Percentiles rank a stretch among this genome's conserved stretches.
Conservation (phyloP, 2,113 vertebrate species). For the Recurvirostra avosetta region DNA sequence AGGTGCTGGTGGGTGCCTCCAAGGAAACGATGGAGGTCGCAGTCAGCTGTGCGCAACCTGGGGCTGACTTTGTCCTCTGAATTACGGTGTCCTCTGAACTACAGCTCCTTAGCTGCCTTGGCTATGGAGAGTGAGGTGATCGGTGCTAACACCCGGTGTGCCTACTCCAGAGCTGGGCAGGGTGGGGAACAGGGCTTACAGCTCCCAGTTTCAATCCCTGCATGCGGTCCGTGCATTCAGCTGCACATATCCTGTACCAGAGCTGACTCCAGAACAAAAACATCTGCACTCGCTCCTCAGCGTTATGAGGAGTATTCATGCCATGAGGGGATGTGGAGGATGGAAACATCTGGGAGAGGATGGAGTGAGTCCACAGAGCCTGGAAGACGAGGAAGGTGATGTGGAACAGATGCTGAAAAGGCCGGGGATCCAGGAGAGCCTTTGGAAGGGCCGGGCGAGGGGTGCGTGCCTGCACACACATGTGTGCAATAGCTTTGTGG, state of each 20-base stretch:
- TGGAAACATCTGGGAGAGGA: constrained; percentile 29
- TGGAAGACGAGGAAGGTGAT: neutral
- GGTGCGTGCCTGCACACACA: neutral
- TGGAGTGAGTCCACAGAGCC: neutral
- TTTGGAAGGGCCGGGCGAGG: neutral
- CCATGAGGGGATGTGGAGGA: neutral
- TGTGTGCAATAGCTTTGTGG: neutral
- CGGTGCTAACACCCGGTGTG: no score
- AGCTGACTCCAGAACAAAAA: neutral
- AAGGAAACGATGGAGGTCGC: neutral
- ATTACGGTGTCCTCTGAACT: no score
- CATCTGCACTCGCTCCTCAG: neutral
- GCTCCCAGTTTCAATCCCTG: neutral
- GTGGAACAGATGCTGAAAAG: constrained; percentile 14
- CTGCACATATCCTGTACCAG: neutral
- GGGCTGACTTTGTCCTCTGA: neutral
- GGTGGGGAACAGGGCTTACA: neutral
- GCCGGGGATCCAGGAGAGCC: neutral
- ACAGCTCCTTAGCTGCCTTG: neutral
- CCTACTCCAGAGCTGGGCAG: neutral
- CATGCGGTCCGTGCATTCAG: fast-evolving
- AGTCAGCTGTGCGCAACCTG: fast-evolving
- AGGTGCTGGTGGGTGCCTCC: neutral
- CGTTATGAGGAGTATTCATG: neutral
- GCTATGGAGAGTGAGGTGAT: neutral